Conservation (phyloP, 1,140 invertebrate genomes). For the Hypothenemus hampei region DNA sequence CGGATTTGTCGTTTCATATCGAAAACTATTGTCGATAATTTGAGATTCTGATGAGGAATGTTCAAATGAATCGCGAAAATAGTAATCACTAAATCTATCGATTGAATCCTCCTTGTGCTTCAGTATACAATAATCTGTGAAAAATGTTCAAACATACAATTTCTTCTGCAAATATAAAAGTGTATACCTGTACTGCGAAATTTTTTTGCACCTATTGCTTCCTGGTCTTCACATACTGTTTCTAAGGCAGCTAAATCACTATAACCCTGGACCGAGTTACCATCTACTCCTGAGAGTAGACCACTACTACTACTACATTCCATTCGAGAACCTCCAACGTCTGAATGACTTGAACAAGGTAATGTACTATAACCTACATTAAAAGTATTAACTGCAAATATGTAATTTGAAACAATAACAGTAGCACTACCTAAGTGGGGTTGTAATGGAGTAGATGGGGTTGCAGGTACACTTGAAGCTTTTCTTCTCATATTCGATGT, state of each 20-base stretch:
- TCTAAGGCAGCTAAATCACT: constrained; percentile 45
- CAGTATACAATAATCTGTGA: constrained; percentile 7
- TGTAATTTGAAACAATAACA: not conserved
- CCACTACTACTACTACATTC: constrained; percentile 51
- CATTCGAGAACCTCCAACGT: constrained; percentile 54
- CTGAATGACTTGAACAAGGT: constrained; percentile 74
- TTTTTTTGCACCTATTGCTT: constrained; percentile 39
- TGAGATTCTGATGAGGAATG: constrained; percentile 72
- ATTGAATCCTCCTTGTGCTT: constrained; percentile 42
- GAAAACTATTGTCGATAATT: constrained; percentile 50
- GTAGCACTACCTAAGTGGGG: constrained; percentile 51
- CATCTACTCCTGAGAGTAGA: constrained; percentile 48
- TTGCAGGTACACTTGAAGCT: constrained; percentile 77
- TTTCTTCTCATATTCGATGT: constrained; percentile 63
- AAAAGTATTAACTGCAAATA: constrained; percentile 9
- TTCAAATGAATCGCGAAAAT: constrained; percentile 69
- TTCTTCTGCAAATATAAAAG: not conserved
- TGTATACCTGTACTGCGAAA: constrained; percentile 41
- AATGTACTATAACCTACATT: constrained; percentile 69
- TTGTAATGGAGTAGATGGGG: constrained; percentile 72
- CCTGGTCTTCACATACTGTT: constrained; percentile 46
- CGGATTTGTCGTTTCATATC: constrained; percentile 49
- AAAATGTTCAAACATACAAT: not conserved
- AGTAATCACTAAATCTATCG: constrained; percentile 57
- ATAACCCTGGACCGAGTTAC: constrained; percentile 41